These are phyloP conservation scores for Galbula dea DNA, from an alignment of 2,113 vertebrate genomes.

Conservation along the genomic window DNA sequence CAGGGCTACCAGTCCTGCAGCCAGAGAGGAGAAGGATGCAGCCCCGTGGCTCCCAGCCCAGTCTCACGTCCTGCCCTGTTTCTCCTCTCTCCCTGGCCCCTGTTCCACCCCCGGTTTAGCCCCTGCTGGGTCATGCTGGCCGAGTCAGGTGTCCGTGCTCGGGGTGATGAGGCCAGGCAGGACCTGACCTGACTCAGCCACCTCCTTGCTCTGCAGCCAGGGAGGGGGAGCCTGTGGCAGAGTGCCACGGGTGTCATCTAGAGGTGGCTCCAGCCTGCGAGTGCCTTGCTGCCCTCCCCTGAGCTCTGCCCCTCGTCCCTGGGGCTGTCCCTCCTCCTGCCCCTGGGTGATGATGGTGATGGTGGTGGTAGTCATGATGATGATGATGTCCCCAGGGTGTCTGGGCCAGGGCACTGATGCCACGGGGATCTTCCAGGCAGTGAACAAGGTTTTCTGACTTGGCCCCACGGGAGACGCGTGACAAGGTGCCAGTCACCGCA, in stretches of 20 bases:
- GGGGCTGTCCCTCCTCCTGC: fast-evolving
- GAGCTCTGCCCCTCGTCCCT: background rate
- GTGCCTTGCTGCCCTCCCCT: background rate
- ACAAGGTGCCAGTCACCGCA: background rate
- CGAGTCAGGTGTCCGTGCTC: slow-evolving; percentile 18
- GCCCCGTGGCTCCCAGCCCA: background rate
- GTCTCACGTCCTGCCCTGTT: too few species aligned
- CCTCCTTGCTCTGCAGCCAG: background rate
- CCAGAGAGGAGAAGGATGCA: too few species aligned
- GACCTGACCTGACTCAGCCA: background rate
- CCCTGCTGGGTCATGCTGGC: fast-evolving
- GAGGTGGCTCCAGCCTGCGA: background rate
- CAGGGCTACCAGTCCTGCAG: background rate
- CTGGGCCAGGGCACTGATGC: background rate
- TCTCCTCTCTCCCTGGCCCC: too few species aligned
- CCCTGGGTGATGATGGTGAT: background rate
- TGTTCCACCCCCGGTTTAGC: too few species aligned
- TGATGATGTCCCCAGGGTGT: background rate
- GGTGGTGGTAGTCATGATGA: background rate
- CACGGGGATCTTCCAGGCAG: background rate
- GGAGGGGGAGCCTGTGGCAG: background rate
- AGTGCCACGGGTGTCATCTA: fast-evolving
- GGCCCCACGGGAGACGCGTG: background rate
- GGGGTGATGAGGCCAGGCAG: fast-evolving
- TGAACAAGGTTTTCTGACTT: background rate